Conservation (phyloP, 37 sponge, comb jelly and placozoan genomes). For the Eunapius fragilis region DNA sequence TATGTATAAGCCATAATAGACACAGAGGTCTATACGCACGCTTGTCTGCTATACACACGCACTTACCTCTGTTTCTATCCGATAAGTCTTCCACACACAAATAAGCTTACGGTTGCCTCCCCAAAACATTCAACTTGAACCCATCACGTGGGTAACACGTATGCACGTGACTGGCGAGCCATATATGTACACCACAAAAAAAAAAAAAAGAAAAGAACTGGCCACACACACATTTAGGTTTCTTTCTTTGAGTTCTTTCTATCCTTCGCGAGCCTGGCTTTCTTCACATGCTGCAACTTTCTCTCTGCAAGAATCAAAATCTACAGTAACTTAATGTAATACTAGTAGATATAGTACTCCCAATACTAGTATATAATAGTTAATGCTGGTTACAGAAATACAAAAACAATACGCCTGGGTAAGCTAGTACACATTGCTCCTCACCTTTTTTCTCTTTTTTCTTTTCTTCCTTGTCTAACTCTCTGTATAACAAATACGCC, state of each 20-base stretch:
- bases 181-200: not conserved
- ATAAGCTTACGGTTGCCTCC: not conserved
- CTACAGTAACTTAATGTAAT: too few species aligned
- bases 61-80: not conserved
- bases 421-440: not conserved
- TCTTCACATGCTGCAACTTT: slow-evolving; percentile 34
- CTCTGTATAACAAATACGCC: slow-evolving; percentile 53
- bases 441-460: slow-evolving; percentile 56
- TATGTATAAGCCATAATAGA: too few species aligned
- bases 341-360: too few species aligned
- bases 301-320: slow-evolving; percentile 16
- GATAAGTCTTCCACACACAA: not conserved
- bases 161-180: slow-evolving; percentile 8
- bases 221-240: slow-evolving; percentile 8
- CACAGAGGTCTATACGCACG: too few species aligned
- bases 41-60: not conserved
- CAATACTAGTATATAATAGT: too few species aligned
- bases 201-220: not conserved
- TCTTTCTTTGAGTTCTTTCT: slow-evolving; percentile 31
- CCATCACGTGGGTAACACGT: slow-evolving; percentile 46
- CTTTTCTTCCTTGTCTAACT: slow-evolving; percentile 65
- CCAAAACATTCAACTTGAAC: slow-evolving; percentile 14
- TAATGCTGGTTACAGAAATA: too few species aligned
- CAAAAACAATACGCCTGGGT: not conserved
- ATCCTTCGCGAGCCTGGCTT: slow-evolving; percentile 33